phyloP scores from a whole-genome alignment of 2,113 vertebrate genomes.

The Turnix velox region DNA sequence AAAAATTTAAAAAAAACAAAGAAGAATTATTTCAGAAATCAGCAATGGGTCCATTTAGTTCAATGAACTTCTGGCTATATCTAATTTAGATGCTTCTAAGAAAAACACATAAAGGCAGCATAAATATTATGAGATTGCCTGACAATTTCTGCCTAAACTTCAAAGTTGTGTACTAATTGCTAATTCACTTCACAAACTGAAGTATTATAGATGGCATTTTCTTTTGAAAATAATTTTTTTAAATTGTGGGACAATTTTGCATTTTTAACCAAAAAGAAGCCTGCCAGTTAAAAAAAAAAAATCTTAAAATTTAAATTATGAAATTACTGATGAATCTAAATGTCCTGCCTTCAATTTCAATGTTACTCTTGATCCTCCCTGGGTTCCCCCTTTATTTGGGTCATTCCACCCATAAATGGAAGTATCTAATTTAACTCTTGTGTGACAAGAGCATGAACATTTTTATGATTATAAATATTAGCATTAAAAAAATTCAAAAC shows the following conservation, averaged over 20 bases:
- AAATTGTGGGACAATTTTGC: not conserved
- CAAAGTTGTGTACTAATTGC: not conserved
- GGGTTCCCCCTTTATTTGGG: not conserved
- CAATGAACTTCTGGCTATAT: not conserved
- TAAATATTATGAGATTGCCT: not conserved
- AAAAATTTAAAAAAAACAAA: not conserved
- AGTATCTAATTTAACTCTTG: not conserved
- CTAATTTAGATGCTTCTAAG: not conserved
- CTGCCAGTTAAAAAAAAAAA: not conserved
- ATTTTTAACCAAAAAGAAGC: not conserved
- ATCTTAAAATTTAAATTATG: not conserved
- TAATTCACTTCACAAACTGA: not conserved
- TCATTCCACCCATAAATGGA: not conserved
- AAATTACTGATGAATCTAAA: not conserved
- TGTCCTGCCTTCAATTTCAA: not conserved
- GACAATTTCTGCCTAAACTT: not conserved
- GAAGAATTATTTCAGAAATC: not conserved
- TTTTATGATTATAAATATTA: not conserved
- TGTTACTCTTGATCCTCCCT: not conserved
- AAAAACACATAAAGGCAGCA: not conserved
- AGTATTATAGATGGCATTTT: not conserved
- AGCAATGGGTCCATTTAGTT: not conserved
- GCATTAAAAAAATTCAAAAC: not conserved
- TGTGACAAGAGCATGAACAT: not conserved
- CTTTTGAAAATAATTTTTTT: not conserved